A percentile compares a stretch with the other conserved stretches of the same genome.
These are phyloP conservation scores for Drepanosiphum platanoidis DNA, from an alignment of 2,888 invertebrate genomes.

Conservation along the genomic window DNA sequence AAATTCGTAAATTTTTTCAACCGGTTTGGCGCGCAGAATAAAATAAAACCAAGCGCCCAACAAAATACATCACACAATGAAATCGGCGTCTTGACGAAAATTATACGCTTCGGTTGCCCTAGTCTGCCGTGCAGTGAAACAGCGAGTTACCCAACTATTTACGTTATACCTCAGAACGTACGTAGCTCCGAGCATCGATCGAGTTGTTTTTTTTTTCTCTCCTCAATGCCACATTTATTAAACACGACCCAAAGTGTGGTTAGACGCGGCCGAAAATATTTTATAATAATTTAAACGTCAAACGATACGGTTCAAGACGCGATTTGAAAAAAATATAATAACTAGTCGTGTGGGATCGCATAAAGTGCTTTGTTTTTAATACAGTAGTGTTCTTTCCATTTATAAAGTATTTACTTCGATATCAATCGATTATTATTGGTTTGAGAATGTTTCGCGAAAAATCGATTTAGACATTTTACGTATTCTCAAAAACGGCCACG, in stretches of 20 bases:
- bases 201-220: constrained; percentile 40
- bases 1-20: constrained; percentile 47
- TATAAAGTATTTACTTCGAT: too few species aligned
- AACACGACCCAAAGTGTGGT: constrained; percentile 32
- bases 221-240: constrained; percentile 49
- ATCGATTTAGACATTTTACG: too few species aligned
- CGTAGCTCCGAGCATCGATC: constrained; percentile 40
- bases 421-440: too few species aligned
- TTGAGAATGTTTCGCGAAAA: too few species aligned
- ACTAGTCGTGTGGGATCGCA: too few species aligned
- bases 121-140: constrained; percentile 23
- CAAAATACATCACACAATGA: constrained; percentile 42
- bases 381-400: too few species aligned
- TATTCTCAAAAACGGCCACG: too few species aligned
- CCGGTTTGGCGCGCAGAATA: constrained; percentile 49
- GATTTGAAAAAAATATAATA: too few species aligned
- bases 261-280: background rate
- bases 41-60: constrained; percentile 24
- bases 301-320: too few species aligned
- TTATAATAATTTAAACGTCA: too few species aligned
- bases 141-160: constrained; percentile 48
- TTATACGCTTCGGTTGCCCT: constrained; percentile 56
- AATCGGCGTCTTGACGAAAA: constrained; percentile 56
- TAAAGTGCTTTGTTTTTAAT: too few species aligned
- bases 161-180: too few species aligned